These are phyloP conservation scores for Phlogophora meticulosa DNA, from an alignment of 2,888 invertebrate genomes.

Conservation along the genomic window DNA sequence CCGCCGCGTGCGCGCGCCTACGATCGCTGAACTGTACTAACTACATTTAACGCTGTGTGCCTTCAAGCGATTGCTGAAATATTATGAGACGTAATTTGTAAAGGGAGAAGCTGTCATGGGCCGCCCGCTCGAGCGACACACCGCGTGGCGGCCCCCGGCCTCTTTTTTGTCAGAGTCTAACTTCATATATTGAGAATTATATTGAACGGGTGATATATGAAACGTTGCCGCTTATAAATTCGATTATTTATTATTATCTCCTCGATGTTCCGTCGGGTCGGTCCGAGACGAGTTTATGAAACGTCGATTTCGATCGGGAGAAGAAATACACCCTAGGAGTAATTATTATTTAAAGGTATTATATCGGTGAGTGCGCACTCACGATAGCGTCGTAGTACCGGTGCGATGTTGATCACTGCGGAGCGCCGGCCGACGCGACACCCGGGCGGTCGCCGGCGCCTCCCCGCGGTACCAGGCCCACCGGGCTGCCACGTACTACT, in stretches of 20 bases:
- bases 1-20: slow-evolving; percentile 81
- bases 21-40: slow-evolving; percentile 90
- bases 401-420: slow-evolving; percentile 90
- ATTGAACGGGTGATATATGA: slow-evolving; percentile 91
- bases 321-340: slow-evolving; percentile 90
- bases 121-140: slow-evolving; percentile 84
- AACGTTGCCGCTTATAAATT: slow-evolving; percentile 90
- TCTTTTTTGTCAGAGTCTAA: slow-evolving; percentile 87
- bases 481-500: slow-evolving; percentile 74
- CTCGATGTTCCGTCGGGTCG: slow-evolving; percentile 89
- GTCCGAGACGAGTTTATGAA: slow-evolving; percentile 90
- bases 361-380: slow-evolving; percentile 85
- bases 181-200: slow-evolving; percentile 91
- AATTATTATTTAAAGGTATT: slow-evolving; percentile 89
- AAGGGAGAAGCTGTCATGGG: slow-evolving; percentile 86
- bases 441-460: slow-evolving; percentile 51
- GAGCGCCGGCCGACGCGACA: slow-evolving; percentile 62
- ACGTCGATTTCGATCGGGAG: slow-evolving; percentile 90
- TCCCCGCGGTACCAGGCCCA: slow-evolving; percentile 70
- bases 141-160: slow-evolving; percentile 84
- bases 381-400: slow-evolving; percentile 87
- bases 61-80: slow-evolving; percentile 95
- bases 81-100: slow-evolving; percentile 88
- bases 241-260: slow-evolving; percentile 90
- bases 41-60: slow-evolving; percentile 95